phyloP scores from a whole-genome alignment of 2,797 vertebrate genomes.

The Enteromius radiatus region DNA sequence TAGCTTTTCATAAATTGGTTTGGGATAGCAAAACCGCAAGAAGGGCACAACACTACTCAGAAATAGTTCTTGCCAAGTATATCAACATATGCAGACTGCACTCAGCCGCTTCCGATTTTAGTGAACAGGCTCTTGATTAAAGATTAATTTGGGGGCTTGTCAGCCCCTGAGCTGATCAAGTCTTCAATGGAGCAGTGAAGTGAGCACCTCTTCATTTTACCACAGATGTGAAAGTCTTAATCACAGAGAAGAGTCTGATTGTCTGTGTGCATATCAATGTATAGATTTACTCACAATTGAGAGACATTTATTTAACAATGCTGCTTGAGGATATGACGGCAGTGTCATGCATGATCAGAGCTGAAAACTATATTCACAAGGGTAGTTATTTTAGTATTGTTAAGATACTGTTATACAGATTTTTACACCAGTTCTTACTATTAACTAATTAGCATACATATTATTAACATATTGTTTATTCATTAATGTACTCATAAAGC shows the following conservation, averaged over 20 bases:
- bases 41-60: background rate
- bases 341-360: background rate
- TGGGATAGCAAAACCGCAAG: background rate
- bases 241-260: conserved; percentile 32
- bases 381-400: no score
- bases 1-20: conserved; percentile 15
- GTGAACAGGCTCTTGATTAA: conserved; percentile 56
- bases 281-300: conserved; percentile 25
- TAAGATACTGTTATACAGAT: no score
- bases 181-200: conserved; percentile 27
- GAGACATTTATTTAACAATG: conserved; percentile 34
- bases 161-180: conserved; percentile 51
- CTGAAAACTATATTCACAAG: background rate
- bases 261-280: conserved; percentile 26
- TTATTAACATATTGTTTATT: no score
- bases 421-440: no score
- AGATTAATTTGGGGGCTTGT: conserved; percentile 51
- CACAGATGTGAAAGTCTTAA: conserved; percentile 43
- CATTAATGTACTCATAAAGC: no score
- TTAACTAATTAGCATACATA: no score
- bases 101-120: conserved; percentile 27
- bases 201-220: conserved; percentile 45
- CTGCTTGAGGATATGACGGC: conserved; percentile 1
- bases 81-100: conserved; percentile 20
- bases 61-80: conserved; percentile 13